Percentiles rank a stretch among this genome's conserved stretches.
Evolutionary conservation across 2,113 vertebrate species (phyloP).

Genomic region (Sinocyclocheilus grahami): DNA sequence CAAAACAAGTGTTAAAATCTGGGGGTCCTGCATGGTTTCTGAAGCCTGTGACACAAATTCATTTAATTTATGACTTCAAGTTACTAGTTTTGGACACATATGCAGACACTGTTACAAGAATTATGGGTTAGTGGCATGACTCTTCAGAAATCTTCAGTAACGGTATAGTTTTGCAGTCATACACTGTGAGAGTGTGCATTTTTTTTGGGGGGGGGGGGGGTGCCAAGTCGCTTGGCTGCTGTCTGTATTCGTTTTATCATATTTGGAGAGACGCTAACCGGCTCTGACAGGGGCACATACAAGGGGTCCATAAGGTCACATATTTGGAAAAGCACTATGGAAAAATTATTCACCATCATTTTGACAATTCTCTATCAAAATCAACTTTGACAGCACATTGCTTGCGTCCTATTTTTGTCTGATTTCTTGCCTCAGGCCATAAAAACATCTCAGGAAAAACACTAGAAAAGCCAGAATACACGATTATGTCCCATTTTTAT

Average conservation of each 20-base stretch:
- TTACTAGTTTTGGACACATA: neutral
- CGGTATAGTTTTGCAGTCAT: neutral
- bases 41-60: slow-evolving; percentile 16
- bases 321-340: slow-evolving; percentile 26
- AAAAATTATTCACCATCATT: slow-evolving; percentile 32
- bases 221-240: neutral
- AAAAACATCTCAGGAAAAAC: neutral
- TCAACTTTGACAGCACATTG: slow-evolving; percentile 39
- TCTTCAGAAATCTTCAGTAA: neutral
- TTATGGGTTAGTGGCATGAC: neutral
- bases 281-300: slow-evolving; percentile 33
- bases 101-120: neutral
- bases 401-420: slow-evolving; percentile 1
- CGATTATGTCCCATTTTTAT: neutral
- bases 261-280: slow-evolving; percentile 11
- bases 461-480: slow-evolving; percentile 8
- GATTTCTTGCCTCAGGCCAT: neutral
- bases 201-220: neutral
- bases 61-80: neutral
- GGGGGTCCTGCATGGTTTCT: neutral
- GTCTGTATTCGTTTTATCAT: slow-evolving; percentile 35
- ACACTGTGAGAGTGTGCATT: neutral
- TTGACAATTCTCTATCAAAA: slow-evolving; percentile 32
- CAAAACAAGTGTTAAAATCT: neutral
- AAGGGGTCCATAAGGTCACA: neutral